Percentiles rank a stretch among this genome's conserved stretches.
These are phyloP conservation scores for Euthynnus affinis DNA, from an alignment of 2,797 vertebrate genomes.

Conservation along the genomic window DNA sequence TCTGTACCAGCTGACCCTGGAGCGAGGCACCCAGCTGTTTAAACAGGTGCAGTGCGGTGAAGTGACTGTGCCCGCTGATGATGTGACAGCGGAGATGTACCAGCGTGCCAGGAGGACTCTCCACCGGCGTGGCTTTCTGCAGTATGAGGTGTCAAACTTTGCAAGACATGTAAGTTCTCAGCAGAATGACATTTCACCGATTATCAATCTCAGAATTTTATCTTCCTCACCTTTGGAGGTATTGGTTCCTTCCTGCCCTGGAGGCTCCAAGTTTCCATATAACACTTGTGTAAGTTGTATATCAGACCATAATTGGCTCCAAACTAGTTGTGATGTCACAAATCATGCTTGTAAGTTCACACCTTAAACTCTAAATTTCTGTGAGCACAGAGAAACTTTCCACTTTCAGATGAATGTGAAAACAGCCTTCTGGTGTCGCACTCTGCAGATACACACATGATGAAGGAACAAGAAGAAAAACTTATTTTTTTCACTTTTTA, in stretches of 20 bases:
- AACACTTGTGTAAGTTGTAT: too few species aligned
- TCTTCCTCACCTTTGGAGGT: not conserved
- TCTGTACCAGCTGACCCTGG: slow-evolving; percentile 94
- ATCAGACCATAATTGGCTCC: too few species aligned
- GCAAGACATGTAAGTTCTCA: slow-evolving; percentile 87
- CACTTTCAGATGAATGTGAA: too few species aligned
- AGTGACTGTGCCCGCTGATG: slow-evolving; percentile 79
- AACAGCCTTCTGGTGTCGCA: too few species aligned
- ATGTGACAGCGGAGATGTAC: slow-evolving; percentile 91
- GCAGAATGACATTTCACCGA: not conserved
- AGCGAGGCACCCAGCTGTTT: slow-evolving; percentile 91
- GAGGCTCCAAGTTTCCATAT: too few species aligned
- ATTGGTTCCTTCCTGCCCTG: not conserved
- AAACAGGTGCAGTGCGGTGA: slow-evolving; percentile 82
- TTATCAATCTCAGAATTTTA: not conserved
- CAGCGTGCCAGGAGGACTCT: slow-evolving; percentile 81
- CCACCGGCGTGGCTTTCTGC: slow-evolving; percentile 85
- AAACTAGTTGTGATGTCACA: too few species aligned
- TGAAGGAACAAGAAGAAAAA: too few species aligned
- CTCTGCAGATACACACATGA: too few species aligned
- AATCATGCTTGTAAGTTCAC: too few species aligned
- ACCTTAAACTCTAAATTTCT: too few species aligned
- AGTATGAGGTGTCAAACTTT: slow-evolving; percentile 98
- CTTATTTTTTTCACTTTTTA: too few species aligned
- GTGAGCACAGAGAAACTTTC: too few species aligned